Conservation (phyloP, 2,113 vertebrate genomes). For the Glareola pratincola region DNA sequence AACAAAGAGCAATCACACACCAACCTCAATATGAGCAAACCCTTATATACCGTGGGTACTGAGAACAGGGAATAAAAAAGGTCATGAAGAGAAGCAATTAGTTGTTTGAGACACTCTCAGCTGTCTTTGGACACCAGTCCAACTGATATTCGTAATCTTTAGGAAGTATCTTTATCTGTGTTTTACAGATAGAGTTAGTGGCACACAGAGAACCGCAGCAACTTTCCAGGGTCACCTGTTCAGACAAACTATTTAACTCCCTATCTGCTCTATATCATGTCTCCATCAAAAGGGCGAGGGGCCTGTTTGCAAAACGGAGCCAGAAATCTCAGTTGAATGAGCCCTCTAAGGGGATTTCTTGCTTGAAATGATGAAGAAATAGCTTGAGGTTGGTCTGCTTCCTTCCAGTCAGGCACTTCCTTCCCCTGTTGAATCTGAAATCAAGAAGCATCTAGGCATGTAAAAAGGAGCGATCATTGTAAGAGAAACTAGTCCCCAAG, state of each 20-base stretch:
- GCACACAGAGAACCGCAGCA: background rate
- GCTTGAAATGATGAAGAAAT: conserved; percentile 16
- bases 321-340: background rate
- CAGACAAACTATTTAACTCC: background rate
- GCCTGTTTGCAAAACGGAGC: background rate
- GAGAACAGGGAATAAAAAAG: background rate
- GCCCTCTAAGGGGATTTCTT: conserved; percentile 7
- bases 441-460: conserved; percentile 7
- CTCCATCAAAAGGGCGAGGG: background rate
- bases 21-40: background rate
- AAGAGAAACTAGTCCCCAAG: background rate
- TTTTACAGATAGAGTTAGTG: background rate
- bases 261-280: background rate
- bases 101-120: background rate
- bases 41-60: background rate
- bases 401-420: background rate
- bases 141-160: background rate
- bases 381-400: background rate
- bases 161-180: background rate
- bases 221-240: background rate
- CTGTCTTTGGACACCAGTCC: background rate
- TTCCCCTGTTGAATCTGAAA: conserved; percentile 4
- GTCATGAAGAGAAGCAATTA: background rate
- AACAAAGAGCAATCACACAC: background rate
- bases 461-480: background rate